These are phyloP conservation scores for Troides helena DNA, from an alignment of 2,888 invertebrate species.

Conservation along the genomic window DNA sequence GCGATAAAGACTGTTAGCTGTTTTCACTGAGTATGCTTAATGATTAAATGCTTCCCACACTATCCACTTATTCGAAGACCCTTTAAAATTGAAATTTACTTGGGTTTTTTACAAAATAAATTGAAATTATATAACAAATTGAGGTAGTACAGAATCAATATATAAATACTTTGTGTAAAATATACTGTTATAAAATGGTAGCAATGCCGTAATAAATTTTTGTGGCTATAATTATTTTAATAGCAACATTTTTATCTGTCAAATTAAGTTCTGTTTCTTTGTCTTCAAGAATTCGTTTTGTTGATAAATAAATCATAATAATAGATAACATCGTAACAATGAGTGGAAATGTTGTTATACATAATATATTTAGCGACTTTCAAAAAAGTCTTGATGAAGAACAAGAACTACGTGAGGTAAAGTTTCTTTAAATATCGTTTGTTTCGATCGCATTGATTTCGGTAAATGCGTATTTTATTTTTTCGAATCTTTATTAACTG, in stretches of 20 bases:
- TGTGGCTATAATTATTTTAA: background rate
- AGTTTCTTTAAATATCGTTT: conserved; percentile 9
- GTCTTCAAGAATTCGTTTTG: background rate
- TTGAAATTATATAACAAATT: no score
- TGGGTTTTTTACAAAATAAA: no score
- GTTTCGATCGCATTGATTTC: background rate
- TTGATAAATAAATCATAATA: conserved; percentile 1
- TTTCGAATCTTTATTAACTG: background rate
- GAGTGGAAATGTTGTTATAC: conserved; percentile 66
- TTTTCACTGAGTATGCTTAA: no score
- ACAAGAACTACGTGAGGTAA: conserved; percentile 90
- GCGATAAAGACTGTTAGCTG: no score
- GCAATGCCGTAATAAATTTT: no score
- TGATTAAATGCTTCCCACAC: no score
- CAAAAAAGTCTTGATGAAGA: conserved; percentile 88
- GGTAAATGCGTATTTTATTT: background rate
- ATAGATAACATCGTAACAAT: conserved; percentile 35
- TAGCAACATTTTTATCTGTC: background rate
- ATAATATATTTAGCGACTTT: conserved; percentile 86
- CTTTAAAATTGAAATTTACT: no score
- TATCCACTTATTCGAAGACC: no score
- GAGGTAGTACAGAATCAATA: no score
- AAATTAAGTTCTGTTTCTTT: background rate
- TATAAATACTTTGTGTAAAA: no score
- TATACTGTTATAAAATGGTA: no score